phyloP scores from a whole-genome alignment of 2,113 vertebrate species.

The Galemys pyrenaicus region DNA sequence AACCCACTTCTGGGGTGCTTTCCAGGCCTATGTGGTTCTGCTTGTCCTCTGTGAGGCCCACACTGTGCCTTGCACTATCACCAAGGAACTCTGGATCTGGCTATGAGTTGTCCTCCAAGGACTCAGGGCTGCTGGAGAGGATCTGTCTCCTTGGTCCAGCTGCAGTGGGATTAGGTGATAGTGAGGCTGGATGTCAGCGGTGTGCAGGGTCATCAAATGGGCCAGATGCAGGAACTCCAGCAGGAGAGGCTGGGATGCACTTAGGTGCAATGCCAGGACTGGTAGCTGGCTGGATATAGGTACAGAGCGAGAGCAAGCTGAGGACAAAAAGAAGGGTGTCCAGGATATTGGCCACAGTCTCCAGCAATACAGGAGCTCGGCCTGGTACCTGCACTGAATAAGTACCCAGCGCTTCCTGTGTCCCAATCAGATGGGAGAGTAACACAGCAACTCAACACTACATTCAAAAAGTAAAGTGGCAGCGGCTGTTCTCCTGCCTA shows the following conservation, averaged over 20 bases:
- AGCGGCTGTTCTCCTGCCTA: background rate
- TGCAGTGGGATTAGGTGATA: background rate
- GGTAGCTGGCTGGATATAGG: background rate
- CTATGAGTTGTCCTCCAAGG: background rate
- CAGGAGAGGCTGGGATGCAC: background rate
- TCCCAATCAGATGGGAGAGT: background rate
- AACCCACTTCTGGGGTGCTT: background rate
- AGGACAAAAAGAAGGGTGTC: background rate
- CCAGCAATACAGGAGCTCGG: background rate
- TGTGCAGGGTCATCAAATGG: no score
- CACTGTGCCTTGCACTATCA: no score
- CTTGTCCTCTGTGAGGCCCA: background rate
- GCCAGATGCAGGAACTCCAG: background rate
- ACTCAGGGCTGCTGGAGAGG: background rate
- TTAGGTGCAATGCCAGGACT: background rate
- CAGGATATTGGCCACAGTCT: fast-evolving
- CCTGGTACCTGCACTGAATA: background rate
- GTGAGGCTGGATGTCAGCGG: background rate
- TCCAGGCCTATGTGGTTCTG: fast-evolving
- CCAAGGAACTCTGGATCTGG: background rate
- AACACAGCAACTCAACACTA: background rate
- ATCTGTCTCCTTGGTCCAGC: background rate
- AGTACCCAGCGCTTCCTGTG: background rate
- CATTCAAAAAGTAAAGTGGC: background rate
- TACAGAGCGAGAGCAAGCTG: background rate